Evolutionary conservation across 2,797 vertebrate species (phyloP), one percentile per base, ranked within the genome.

Genomic region (Falco concolor): DNA sequence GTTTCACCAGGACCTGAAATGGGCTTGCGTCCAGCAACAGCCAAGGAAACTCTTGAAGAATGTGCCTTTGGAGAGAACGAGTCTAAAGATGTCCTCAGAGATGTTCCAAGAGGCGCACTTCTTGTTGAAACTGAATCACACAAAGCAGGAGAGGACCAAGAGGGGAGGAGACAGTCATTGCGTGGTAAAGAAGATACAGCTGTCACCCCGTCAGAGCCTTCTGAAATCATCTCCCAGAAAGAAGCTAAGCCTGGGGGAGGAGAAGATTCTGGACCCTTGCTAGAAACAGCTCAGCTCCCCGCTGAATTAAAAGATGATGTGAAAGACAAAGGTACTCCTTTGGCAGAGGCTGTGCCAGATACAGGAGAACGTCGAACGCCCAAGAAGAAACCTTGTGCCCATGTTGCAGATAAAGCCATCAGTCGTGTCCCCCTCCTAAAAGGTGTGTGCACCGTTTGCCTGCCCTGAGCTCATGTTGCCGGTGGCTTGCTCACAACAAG

Each of bases 371-470:
- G 60, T 49, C 72, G 10, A 42, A 40, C 40, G 0, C 84, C 93
- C 47, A 61, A 67, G 85, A 98, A 95, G 95, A 95, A 94, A 50
- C 84, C 95, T 4, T 5, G 72, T 11, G 68, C 83, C 63, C 83
- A 5, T 4, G 28, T 45, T 57, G 95, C 96, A 10, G 97, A 96
- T 44, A 97, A 93, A 89, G 92, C 78, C 0, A 5, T 85, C 97
- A 98, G 97, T 50, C 97, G 96, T 1, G 97, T 98, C 69, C 98
- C 98, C 64, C 96, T 97, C 76, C 96, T 94, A 44, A 98, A 97
- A 98, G 98, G 98, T 98, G 97, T 97, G 95, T 95, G 91, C 50
- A 20, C n/a, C 63, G 1, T 63, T 94, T 77, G 53, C 87, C 86
- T 87, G 77, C 73, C 84, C 85, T 27, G 54, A 52, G 79, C 96